Base-by-base conservation (phyloP, 30 jellyfish, hydroid and myxozoan genomes). In the Phacellophora camtschatica region DNA sequence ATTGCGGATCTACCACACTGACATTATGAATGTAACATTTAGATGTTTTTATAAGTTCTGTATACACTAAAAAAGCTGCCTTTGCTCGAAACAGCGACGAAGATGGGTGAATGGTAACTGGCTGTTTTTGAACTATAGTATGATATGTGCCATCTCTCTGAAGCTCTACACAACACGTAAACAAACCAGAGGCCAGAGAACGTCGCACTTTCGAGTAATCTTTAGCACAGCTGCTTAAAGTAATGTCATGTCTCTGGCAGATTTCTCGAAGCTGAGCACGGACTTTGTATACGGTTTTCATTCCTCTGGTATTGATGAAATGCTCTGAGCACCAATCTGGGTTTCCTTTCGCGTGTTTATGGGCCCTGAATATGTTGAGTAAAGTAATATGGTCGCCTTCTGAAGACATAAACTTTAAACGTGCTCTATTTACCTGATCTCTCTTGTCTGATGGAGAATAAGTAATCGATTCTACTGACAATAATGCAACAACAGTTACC, bases 91-190 rank as follows among this genome's bases (percentile, higher is more conserved):
- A 88, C 41, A 93, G 57, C 1, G 93, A 76, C 27, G 99, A 93
- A 7, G 99, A 87, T 13, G 99, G 99, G 33, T 93, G 99, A 11
- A 93, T 87, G 71, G 66, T 53, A 4, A 93, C 99, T 27, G 84
- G 82, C 69, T 87, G 92, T 41, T 87, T 82, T 50, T 87, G 99
- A 8, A 45, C 81, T 12, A 82, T 67, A 18, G 99, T 87, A 48
- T 45, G 78, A 77, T 86, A 93, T 2, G 90, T 91, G 5, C 98
- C 98, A 58, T 91, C 98, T 25, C 35, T 70, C 57, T 84, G 98
- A 20, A 94, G 85, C 82, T 91, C 98, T 16, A 97, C 99, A 59
- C 95, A 67, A 68, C 82, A 82, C 34, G 85, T 63, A 67, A 93
- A 93, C 48, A 93, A 45, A 22, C 97, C 99, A 6, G 94, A 70